Base-by-base conservation (phyloP, 2,888 invertebrate species). In the Spisula solida region DNA sequence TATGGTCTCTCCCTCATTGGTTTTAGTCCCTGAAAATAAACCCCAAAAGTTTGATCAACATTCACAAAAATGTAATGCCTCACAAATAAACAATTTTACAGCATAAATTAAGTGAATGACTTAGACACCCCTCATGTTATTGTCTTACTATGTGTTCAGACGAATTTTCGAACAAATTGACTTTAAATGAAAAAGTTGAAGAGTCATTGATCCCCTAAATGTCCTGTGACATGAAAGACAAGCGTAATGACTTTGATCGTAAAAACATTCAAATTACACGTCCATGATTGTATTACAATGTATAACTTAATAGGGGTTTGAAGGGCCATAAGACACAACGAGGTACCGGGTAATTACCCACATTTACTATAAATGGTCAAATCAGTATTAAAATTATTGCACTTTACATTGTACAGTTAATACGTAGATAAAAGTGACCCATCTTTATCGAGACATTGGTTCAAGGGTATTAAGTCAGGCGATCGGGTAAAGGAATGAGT, bases 281-380 rank as follows among this genome's bases (percentile, higher is more conserved):
- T 25, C 70, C 70, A 29, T 70, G 70, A 29, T 25, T 14, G 5
- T 16, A 2, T 5, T 25, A 66, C 10, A 1, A 5, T 25, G 6
- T 34, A 14, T 75, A 14, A 34, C 34, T 75, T 25, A 34, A 75
- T 31, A 41, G 18, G 31, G 14, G 29, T 75, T 34, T 31, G 16
- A 16, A 75, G 31, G 14, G 18, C 75, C n/a, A 34, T 31, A 34
- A 34, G 75, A 34, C 75, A 75, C 34, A 31, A 1, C 5, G n/a
- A n/a, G n/a, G 31, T 75, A 75, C 34, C 10, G 25, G 16, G 75
- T 75, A 75, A 75, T 75, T 75, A 75, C 34, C 5, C 4, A 75
- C 14, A 34, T 75, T 75, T 75, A 75, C 75, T 34, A 75, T 75
- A 75, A 34, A 75, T 75, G 75, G 75, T 75, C 75, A 75, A 75